phyloP scores from a whole-genome alignment of 2,113 vertebrate genomes.

The Xenopus laevis region DNA sequence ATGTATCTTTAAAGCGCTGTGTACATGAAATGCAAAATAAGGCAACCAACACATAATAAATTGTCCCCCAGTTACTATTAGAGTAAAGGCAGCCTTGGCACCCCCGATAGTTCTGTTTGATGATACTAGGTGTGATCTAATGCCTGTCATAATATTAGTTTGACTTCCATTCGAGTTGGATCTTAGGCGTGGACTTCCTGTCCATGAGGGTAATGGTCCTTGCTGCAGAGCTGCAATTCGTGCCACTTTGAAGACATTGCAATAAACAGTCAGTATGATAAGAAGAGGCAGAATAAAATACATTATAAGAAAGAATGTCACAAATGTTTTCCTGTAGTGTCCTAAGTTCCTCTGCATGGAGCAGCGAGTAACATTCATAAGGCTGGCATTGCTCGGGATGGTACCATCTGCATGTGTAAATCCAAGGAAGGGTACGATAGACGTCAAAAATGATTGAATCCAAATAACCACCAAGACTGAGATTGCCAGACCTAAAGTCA shows the following conservation, averaged over 20 bases:
- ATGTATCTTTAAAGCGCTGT: constrained; percentile 11
- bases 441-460: constrained; percentile 30
- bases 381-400: constrained; percentile 32
- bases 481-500: constrained; percentile 35
- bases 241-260: constrained; percentile 46
- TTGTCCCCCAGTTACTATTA: constrained; percentile 41
- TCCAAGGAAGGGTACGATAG: constrained; percentile 28
- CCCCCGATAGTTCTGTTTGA: constrained; percentile 28
- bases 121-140: constrained; percentile 1
- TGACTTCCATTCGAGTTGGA: constrained; percentile 36
- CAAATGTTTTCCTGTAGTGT: constrained; percentile 37
- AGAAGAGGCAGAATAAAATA: constrained; percentile 39
- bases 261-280: constrained; percentile 41
- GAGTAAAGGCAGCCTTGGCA: constrained; percentile 40
- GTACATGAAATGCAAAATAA: constrained; percentile 42
- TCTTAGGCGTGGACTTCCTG: constrained; percentile 28
- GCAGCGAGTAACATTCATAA: constrained; percentile 30
- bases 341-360: constrained; percentile 42
- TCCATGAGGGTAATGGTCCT: constrained; percentile 45
- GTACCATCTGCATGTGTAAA: background rate
- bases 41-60: constrained; percentile 46
- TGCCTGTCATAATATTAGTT: constrained; percentile 29
- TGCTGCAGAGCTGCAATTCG: constrained; percentile 43
- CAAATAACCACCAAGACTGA: constrained; percentile 40
- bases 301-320: constrained; percentile 30